Evolutionary conservation across 2,113 vertebrate genomes (phyloP).

Genomic region (Sprattus sprattus): DNA sequence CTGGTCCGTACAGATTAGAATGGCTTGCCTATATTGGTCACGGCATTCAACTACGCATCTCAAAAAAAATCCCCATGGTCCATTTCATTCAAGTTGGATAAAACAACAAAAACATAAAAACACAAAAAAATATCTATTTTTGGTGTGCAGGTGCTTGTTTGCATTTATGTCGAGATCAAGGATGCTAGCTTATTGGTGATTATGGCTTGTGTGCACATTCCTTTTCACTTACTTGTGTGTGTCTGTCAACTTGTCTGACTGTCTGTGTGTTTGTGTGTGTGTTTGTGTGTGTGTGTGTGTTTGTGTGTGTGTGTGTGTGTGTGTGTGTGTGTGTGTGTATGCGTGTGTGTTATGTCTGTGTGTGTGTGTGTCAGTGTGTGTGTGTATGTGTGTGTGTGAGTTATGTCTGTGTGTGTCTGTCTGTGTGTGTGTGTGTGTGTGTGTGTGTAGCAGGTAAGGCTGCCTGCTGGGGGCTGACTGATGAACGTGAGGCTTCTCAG

Average conservation of each 20-base stretch:
- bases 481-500: slow-evolving; percentile 1
- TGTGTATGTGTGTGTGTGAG: background rate
- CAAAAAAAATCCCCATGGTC: background rate
- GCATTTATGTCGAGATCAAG: background rate
- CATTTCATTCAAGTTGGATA: no score
- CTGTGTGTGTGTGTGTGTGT: background rate
- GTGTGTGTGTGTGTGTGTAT: background rate
- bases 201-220: background rate
- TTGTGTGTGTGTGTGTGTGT: background rate
- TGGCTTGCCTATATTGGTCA: background rate
- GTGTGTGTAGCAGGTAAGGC: background rate
- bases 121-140: background rate
- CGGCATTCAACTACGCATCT: background rate
- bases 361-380: background rate
- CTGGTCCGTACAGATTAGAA: background rate
- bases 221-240: background rate
- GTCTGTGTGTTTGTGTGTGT: background rate
- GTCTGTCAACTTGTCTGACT: background rate
- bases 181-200: background rate
- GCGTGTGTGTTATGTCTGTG: background rate
- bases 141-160: background rate
- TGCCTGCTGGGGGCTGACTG: background rate
- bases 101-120: background rate
- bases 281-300: background rate
- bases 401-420: slow-evolving; percentile 5